Evolutionary conservation across 1,140 invertebrate genomes (phyloP), one percentile per base, ranked within the genome.

Genomic region (Anastatus disparis): DNA sequence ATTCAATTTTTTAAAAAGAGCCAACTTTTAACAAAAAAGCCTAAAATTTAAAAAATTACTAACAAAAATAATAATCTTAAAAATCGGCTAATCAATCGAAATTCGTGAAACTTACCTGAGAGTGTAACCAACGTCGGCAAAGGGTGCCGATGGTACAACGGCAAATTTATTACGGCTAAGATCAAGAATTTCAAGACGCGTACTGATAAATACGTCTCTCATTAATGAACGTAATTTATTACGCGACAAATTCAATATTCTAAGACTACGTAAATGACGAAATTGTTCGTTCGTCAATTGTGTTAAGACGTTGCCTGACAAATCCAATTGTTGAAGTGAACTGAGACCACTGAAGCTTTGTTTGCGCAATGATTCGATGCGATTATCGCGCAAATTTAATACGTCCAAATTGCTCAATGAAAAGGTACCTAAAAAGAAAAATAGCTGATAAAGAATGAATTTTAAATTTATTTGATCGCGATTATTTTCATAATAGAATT

Each of bases 241-340:
- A 61, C 89, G 85, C 12, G 91, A 90, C 46, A 96, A 81, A 82
- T 94, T 91, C 22, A 97, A 79, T 69, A 94, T 89, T 52, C 94
- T 87, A 31, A 96, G 84, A 74, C 90, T 91, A 44, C 89, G 88
- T 56, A 94, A 84, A 82, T 93, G 92, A n/a, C 90, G 89, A 84
- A 96, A 95, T 79, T 95, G 93, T 78, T 92, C 90, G n/a, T 90
- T 89, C 20, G 93, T 91, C 64, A 97, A 83, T 75, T 93, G 91
- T 38, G 90, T 89, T 22, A 97, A 88, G 8, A 88, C 82, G 82
- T 97, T 97, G 73, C 90, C 88, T 53, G 92, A 93, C 1, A 97
- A 81, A 80, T 97, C 93, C 13, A 97, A 78, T 61, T 91, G 89
- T 81, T 95, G 93, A 9, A 97, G 81, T 42, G 88, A 89, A 46